phyloP scores from a whole-genome alignment of 2,797 vertebrate genomes.

The Halcyon smyrnensis region DNA sequence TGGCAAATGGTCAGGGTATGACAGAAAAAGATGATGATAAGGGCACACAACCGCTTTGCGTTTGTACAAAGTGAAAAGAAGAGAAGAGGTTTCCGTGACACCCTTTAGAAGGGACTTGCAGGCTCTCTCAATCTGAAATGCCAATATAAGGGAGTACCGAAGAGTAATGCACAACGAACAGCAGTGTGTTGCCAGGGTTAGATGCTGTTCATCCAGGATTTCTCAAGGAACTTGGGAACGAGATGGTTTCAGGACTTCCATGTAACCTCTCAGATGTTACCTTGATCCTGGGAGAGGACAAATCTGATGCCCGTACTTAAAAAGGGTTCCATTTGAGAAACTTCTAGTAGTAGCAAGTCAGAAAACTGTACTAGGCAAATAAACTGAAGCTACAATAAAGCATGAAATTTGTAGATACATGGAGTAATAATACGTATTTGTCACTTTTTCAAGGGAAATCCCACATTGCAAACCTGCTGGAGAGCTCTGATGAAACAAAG shows the following conservation, averaged over 20 bases:
- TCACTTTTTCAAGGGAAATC: not conserved
- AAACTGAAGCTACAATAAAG: not conserved
- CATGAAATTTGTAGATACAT: fast-evolving
- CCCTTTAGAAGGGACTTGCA: not conserved
- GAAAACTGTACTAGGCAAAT: not conserved
- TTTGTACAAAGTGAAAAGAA: not conserved
- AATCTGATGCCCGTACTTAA: not conserved
- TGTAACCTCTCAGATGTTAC: not conserved
- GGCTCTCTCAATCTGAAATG: not conserved
- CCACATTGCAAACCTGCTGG: not conserved
- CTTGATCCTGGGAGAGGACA: not conserved
- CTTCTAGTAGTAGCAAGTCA: not conserved
- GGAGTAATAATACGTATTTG: fast-evolving
- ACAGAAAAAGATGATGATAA: not conserved
- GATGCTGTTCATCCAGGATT: not conserved
- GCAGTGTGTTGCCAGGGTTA: not conserved
- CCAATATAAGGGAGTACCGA: not conserved
- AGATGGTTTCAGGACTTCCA: fast-evolving
- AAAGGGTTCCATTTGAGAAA: not conserved
- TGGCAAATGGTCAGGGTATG: not conserved
- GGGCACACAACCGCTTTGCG: not conserved
- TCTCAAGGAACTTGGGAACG: not conserved
- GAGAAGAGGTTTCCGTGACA: not conserved
- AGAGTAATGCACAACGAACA: not conserved
- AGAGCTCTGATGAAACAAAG: not conserved